Base-by-base conservation (phyloP, 1,140 invertebrate species). In the Phenacoccus solenopsis region DNA sequence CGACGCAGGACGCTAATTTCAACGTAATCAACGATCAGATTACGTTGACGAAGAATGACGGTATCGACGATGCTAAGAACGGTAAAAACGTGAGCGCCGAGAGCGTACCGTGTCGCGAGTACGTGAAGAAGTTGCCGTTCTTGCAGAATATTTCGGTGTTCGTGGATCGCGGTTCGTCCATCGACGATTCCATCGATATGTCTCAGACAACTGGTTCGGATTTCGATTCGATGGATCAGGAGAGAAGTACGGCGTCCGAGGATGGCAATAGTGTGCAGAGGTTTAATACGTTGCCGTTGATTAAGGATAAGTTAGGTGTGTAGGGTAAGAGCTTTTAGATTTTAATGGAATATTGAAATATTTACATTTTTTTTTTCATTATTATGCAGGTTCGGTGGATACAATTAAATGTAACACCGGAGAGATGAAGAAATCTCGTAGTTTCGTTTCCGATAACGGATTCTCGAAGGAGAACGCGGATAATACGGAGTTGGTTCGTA, bases 91-190 rank as follows among this genome's bases (percentile, higher is more conserved):
- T 49, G 3, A 49, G 20, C 38, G 38, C 38, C 16, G 38, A 49
- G 16, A 49, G 16, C 16, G 16, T 49, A 9, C 38, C 38, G 38
- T 49, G 38, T 49, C 38, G 38, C 13, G 38, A 69, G 4, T 70
- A 73, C 84, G 24, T 83, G 81, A 12, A 80, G 81, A 12, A 81
- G 78, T 68, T 82, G 70, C 78, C 78, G 2, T 78, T 80, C 0
- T 79, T 81, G 68, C 70, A 78, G 71, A 76, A 82, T 75, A 79
- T 84, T 73, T 78, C 80, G 61, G 77, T 85, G 71, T 82, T 84
- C 78, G 80, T 84, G 1, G 84, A 84, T 78, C 82, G 82, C 0
- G 76, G 84, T 78, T 77, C 12, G 77, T n/a, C n/a, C n/a, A 49
- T 49, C 16, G 38, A 49, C 38, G 38, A 49, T 9, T 10, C 16